Evolutionary conservation across 2,888 invertebrate genomes (phyloP), one percentile per base, ranked within the genome.

Genomic region (Tridacna crocea): DNA sequence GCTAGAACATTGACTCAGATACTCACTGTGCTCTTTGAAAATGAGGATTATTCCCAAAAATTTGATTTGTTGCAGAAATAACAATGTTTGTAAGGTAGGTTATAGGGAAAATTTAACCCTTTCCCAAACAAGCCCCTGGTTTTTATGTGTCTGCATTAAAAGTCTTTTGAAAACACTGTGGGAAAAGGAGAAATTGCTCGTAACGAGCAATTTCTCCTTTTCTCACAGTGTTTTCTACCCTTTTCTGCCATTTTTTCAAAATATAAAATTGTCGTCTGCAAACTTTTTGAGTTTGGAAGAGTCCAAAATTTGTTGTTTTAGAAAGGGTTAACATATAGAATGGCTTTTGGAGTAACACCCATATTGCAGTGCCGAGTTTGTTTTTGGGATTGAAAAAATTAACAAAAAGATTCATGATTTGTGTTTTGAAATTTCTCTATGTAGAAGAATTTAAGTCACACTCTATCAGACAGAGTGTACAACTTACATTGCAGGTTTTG

Each of bases 41-140:
- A 58, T n/a, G 58, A 58, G 22, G 19, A 58, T 58, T 58, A n/a
- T 58, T n/a, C 58, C 58, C 19, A 58, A 58, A n/a, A n/a, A n/a
- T 58, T 19, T 58, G 58, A 58, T n/a, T 58, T 58, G 36, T 36
- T 36, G 36, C 36, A 36, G 36, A 8, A 36, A 36, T 36, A 36
- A 36, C 36, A 36, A 36, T 8, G 36, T 2, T 36, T 36, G 36
- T 36, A 36, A 36, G 36, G 36, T 36, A 36, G 36, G 36, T 2
- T 36, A 36, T 36, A 36, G 8, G 36, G 36, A 36, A 36, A 36
- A 36, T 4, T 36, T 36, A 36, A 36, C 36, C 36, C 36, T 36
- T 36, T 36, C 36, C 36, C 36, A 36, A 36, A 36, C 36, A 36
- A 36, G 36, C 36, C 36, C n/a, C 36, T 36, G 36, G 36, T 36